Base-by-base conservation (phyloP, 2,797 vertebrate genomes). In the Gephyroberyx darwinii region DNA sequence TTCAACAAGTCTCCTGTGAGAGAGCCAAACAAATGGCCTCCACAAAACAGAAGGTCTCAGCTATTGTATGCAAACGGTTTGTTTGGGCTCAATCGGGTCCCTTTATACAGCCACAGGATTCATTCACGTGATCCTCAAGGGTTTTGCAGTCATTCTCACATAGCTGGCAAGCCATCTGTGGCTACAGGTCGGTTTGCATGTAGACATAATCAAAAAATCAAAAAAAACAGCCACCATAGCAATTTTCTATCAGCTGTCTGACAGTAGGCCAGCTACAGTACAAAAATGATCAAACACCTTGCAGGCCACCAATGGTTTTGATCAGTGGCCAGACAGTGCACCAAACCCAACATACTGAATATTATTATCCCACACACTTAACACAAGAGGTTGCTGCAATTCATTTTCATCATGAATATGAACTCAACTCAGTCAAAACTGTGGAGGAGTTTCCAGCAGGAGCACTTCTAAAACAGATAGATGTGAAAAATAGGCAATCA, bases 21-120 rank as follows among this genome's bases (percentile, higher is more conserved):
- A 61, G 31, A 78, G 56, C 66, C 63, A 69, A 52, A 74, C 63
- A 71, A 82, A 71, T 45, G 62, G 62, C 33, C 7, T 37, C 74
- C 61, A 77, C 35, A 41, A 31, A 52, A 37, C 43, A 45, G 20
- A 60, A 60, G 58, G 58, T 26, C 35, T 26, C 33, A 64, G 58
- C 30, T 65, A 43, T 57, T 62, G 52, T 66, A 5, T 66, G 64
- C 65, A 55, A 51, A 50, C 17, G 48, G 48, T 50, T 20, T 26
- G 19, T 53, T 53, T 14, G 51, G 51, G 20, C 2, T 22, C 51
- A 19, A 6, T 19, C 47, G 1, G 47, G 47, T 48, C n/a, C 19
- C 16, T 48, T 48, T 48, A n/a, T 9, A 17, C 47, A 48, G 45
- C 45, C 45, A 16, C 45, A 5, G 45, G 17, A n/a, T 48, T 8